Base-by-base conservation (phyloP, 2,113 vertebrate species). In the Trichechus manatus region DNA sequence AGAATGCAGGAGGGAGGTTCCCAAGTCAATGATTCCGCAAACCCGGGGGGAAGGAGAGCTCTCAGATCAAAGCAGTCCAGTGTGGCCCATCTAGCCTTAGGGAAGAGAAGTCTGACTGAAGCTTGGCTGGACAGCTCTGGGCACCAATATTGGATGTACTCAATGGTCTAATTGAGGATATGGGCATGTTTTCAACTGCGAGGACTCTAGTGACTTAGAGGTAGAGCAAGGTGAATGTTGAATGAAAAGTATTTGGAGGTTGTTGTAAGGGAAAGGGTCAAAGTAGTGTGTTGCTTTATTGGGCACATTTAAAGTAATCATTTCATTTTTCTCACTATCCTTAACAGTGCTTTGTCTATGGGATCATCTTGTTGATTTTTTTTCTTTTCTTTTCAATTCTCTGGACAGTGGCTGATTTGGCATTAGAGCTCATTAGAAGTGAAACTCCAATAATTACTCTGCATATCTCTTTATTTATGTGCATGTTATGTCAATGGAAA, bases 261-360 rank as follows among this genome's bases (percentile, higher is more conserved):
- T 50, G 15, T 39, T 59, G 5, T 56, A 74, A 93, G 84, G 31
- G 31, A 4, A 75, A 82, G 44, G 25, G 25, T 44, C 9, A 15
- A 74, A 89, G 14, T 19, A 13, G 6, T 36, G 0, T n/a, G 39
- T 50, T 66, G 33, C 31, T 82, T 66, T 70, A 70, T 22, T 61
- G 47, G 61, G 44, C 1, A 27, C 3, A 66, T 75, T 84, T 61
- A 75, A 92, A 80, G 44, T 14, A 44, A 84, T 80, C 20, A 63
- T 77, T 93, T 80, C 3, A 15, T 14, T 56, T 86, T 78, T 78
- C 33, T 88, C 19, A 36, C n/a, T 50, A 3, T 84, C 86, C 61
- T 93, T 47, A 72, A 44, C 72, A 39, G 81, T 92, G 47, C 29
- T 79, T 87, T 63, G 72, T 80, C 14, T 94, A 42, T 44, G 94